phyloP scores from a whole-genome alignment of 1,140 invertebrate species.

The Hycleus phaleratus region DNA sequence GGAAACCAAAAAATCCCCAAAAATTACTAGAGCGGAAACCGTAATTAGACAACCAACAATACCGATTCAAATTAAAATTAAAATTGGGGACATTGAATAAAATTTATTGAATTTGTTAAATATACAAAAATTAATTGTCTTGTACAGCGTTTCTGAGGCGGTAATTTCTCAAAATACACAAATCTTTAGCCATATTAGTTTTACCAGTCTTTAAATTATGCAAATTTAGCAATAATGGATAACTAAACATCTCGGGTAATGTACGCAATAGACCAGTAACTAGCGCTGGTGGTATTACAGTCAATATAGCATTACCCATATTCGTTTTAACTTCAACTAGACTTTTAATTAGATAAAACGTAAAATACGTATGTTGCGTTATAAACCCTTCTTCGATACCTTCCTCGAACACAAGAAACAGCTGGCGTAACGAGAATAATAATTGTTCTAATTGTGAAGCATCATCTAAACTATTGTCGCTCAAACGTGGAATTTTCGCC shows the following conservation, averaged over 20 bases:
- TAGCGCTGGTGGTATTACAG: conserved; percentile 69
- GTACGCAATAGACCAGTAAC: conserved; percentile 73
- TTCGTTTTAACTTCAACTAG: conserved; percentile 68
- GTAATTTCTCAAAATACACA: conserved; percentile 74
- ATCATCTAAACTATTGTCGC: conserved; percentile 48
- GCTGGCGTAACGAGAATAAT: conserved; percentile 23
- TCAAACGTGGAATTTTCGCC: conserved; percentile 57
- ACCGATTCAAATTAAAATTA: no score
- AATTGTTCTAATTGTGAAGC: conserved; percentile 42
- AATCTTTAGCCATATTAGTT: conserved; percentile 70
- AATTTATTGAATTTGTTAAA: no score
- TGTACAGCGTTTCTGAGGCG: no score
- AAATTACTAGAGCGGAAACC: no score
- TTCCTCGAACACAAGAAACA: conserved; percentile 33
- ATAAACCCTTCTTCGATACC: conserved; percentile 59
- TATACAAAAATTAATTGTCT: no score
- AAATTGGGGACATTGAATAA: no score
- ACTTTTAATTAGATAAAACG: conserved; percentile 73
- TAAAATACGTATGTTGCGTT: conserved; percentile 78
- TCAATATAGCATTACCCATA: conserved; percentile 66
- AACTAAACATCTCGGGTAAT: conserved; percentile 65
- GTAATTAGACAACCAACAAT: no score
- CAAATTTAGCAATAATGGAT: conserved; percentile 61
- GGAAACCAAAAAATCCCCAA: no score
- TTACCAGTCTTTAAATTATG: conserved; percentile 73